Evolutionary conservation across 2,888 invertebrate genomes (phyloP), one percentile per base, ranked within the genome.

Genomic region (Tribolium freemani): DNA sequence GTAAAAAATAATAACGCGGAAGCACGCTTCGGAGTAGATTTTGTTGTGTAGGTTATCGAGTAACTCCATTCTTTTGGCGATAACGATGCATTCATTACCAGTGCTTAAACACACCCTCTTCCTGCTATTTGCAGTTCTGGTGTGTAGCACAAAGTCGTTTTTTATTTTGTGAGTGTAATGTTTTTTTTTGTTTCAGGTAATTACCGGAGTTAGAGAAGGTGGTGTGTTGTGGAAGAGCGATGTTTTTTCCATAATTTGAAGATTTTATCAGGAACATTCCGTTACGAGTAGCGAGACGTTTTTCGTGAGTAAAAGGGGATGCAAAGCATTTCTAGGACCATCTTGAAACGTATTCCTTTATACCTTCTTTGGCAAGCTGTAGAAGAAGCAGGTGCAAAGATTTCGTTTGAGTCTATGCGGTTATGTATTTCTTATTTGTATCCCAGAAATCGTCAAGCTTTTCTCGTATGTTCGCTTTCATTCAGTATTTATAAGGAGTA

Each of bases 391-490:
- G 68, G 63, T 68, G 68, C 63, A 69, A 68, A 56, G 63, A 57
- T 69, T 72, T 64, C 46, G 64, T 63, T 72, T 57, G 60, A 67
- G 48, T 72, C 61, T 61, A 68, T 72, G 67, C 60, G 68, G 68
- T 68, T 67, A 67, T 72, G 60, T 71, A 71, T 72, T 67, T 72
- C 71, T 72, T 68, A 68, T 61, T 72, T 68, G 66, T 66, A 68
- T 72, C 72, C 68, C 20, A 46, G 66, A 69, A 50, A 69, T 50
- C 64, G 45, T 48, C 60, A 58, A 54, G 71, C 54, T 71, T 48
- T 57, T 69, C 44, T 11, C 21, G 31, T 54, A 66, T 71, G 71
- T 74, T 76, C 73, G 75, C 73, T 78, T 74, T 58, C 64, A 72
- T 72, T 74, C 69, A 58, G 60, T 72, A 74, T 72, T 72, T 72